phyloP scores from a whole-genome alignment of 2,113 vertebrate genomes.

The Hyaena hyaena region DNA sequence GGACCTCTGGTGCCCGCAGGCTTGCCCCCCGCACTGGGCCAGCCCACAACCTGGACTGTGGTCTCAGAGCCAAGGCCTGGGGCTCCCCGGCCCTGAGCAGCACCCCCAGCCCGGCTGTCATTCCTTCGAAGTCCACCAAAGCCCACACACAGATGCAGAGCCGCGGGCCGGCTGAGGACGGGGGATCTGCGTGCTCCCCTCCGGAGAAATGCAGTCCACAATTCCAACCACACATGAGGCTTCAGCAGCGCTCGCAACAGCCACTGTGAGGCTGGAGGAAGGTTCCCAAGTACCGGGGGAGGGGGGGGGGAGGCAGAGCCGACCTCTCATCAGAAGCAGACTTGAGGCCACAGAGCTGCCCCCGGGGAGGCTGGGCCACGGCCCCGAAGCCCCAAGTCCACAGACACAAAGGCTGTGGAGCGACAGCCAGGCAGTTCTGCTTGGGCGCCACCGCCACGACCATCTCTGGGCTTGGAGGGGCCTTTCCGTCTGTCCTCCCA shows the following conservation, averaged over 20 bases:
- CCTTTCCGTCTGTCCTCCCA: neutral
- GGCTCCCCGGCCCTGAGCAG: neutral
- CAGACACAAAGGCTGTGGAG: neutral
- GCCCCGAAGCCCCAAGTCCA: neutral
- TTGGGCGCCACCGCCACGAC: rapidly evolving
- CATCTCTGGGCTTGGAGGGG: neutral
- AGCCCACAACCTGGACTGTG: neutral
- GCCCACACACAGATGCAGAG: neutral
- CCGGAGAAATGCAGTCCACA: neutral
- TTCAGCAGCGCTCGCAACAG: neutral
- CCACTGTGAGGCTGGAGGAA: neutral
- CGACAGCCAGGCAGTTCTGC: neutral
- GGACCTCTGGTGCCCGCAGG: neutral
- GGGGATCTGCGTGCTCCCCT: neutral
- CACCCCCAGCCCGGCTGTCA: neutral
- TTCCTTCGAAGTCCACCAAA: neutral
- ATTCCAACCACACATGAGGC: neutral
- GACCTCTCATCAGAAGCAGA: neutral
- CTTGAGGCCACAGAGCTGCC: neutral
- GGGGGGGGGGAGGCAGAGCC: neutral
- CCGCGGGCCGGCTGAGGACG: rapidly evolving
- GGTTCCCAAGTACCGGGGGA: neutral
- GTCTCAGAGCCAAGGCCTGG: neutral
- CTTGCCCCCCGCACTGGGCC: neutral
- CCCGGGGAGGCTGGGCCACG: neutral